Base-by-base conservation (phyloP, 2,888 invertebrate genomes). In the Polyommatus iphigenia region DNA sequence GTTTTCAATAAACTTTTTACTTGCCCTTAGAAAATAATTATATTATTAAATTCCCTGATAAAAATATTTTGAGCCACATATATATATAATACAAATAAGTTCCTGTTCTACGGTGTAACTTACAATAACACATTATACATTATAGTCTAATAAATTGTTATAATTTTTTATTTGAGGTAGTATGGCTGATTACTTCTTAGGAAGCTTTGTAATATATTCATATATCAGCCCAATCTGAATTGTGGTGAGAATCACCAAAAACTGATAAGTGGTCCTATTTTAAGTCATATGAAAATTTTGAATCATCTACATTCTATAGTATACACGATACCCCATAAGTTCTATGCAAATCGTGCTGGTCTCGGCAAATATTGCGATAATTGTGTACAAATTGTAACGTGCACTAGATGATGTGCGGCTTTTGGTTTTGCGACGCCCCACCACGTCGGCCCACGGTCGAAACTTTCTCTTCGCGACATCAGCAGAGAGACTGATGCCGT, bases 401-500 rank as follows among this genome's bases (percentile, higher is more conserved):
- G 46, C 54, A 50, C 59, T 73, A 79, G 82, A 85, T 81, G 84
- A 85, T 82, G 82, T 80, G 88, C 88, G 87, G 89, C 84, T 88
- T 88, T 87, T 86, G 85, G 87, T 86, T 88, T 86, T 83, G 86
- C 85, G 83, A 79, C 81, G 86, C 91, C 92, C 93, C 84, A 78
- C 84, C 82, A 82, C 80, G 85, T 88, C 89, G 87, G 88, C 83
- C 92, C 92, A 93, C 91, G 92, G 92, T 90, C 94, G 88, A 90
- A 90, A 94, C 94, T 94, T 94, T 94, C 94, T 94, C 94, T 91
- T 92, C 91, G 91, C 91, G 91, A 91, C 92, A 91, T 90, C 91
- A 88, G 85, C 85, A 88, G 90, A 89, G 91, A 90, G 90, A 89
- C 91, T 86, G 86, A 82, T 87, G 85, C 85, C 85, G 84, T 82